A percentile compares a stretch with the other conserved stretches of the same genome.
These are phyloP conservation scores for Aromia moschata DNA, from an alignment of 2,888 invertebrate genomes.

Conservation along the genomic window DNA sequence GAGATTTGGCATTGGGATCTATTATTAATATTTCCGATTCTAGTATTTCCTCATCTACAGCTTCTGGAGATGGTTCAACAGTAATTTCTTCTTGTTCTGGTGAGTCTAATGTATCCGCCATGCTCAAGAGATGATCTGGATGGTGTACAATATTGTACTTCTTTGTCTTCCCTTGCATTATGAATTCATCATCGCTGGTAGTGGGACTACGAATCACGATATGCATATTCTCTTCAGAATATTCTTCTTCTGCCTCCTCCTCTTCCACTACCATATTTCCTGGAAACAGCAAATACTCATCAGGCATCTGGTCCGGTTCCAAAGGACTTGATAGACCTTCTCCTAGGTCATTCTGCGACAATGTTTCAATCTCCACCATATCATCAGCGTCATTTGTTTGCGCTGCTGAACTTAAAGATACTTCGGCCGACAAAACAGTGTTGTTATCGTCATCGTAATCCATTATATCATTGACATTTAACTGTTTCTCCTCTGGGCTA, in stretches of 20 bases:
- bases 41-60: constrained; percentile 63
- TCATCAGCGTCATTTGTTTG: constrained; percentile 69
- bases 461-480: constrained; percentile 65
- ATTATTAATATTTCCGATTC: constrained; percentile 73
- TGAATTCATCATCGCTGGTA: constrained; percentile 61
- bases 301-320: constrained; percentile 67
- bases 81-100: constrained; percentile 66
- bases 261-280: constrained; percentile 69
- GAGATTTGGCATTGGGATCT: constrained; percentile 69
- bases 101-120: constrained; percentile 66
- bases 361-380: constrained; percentile 68
- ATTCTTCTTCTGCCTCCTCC: constrained; percentile 58
- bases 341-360: constrained; percentile 65
- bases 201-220: constrained; percentile 61
- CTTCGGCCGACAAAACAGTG: constrained; percentile 68
- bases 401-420: constrained; percentile 69
- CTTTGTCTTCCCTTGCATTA: constrained; percentile 59
- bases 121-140: constrained; percentile 60
- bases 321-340: constrained; percentile 71
- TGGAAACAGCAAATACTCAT: constrained; percentile 73
- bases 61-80: constrained; percentile 61
- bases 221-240: constrained; percentile 49
- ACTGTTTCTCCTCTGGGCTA: constrained; percentile 61
- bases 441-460: constrained; percentile 71
- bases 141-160: constrained; percentile 58